Evolutionary conservation across 2,113 vertebrate genomes (phyloP), one percentile per base, ranked within the genome.

Genomic region (Megaleporinus macrocephalus): DNA sequence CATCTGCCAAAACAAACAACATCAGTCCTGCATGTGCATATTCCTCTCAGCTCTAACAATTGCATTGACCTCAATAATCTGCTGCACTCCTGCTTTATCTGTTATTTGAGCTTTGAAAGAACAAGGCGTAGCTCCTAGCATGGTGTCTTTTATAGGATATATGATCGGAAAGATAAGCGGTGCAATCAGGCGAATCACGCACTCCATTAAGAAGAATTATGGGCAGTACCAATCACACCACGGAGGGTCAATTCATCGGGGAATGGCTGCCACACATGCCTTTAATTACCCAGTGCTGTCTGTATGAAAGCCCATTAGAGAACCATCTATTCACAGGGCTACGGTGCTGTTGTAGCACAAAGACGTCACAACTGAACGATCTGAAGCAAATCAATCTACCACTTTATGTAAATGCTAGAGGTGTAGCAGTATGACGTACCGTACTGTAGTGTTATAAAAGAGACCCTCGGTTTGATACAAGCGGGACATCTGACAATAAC

Each of bases 121-220:
- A 22, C 27, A 44, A 33, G 55, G 36, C 53, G n/a, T 24, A 61
- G 14, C 53, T 71, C 29, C 24, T 36, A 18, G 44, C 30, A 70
- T 11, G 4, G 20, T 30, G 44, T 63, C 14, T 70, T 70, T 70
- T 70, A 29, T 63, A 15, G 71, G 41, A 16, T 13, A 10, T 13
- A 6, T 59, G 59, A 81, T 73, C n/a, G 27, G 74, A 80, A 33
- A 55, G 65, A 76, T 76, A 49, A 61, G 55, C 72, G 20, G 73
- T 72, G 73, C 36, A 65, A 76, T 84, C 73, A 71, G 16, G 18
- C 24, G 33, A 73, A 78, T 49, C 57, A 73, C 81, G 59, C 47
- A 78, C 59, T 78, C 79, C 44, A 81, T 85, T 81, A 85, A 41
- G 24, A 73, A 78, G 36, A 73, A 47, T 73, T 85, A 81, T 30